Evolutionary conservation across 2,113 vertebrate genomes (phyloP).

Genomic region (Nipponia nippon): DNA sequence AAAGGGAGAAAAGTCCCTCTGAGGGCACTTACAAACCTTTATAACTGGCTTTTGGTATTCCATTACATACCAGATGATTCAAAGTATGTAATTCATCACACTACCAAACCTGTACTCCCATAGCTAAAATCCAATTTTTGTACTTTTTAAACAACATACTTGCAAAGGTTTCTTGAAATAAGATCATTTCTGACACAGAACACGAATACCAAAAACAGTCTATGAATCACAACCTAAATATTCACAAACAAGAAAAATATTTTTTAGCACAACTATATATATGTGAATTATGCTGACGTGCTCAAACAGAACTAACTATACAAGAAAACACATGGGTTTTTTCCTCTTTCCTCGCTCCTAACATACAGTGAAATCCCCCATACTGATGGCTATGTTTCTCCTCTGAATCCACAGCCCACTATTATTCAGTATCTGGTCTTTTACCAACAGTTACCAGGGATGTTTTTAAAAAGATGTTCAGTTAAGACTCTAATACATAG

Average conservation of each 20-base stretch:
- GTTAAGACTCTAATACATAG: background rate
- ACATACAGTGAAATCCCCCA: background rate
- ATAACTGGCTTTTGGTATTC: background rate
- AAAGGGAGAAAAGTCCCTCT: background rate
- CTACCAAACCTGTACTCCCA: background rate
- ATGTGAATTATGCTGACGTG: accelerated
- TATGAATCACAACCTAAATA: background rate
- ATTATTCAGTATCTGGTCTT: background rate
- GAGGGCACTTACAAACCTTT: background rate
- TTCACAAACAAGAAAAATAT: background rate
- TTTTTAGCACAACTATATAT: background rate
- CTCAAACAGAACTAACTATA: background rate
- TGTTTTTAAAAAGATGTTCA: background rate
- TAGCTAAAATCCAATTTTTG: background rate
- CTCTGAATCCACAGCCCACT: background rate
- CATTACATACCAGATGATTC: background rate
- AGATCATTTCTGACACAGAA: background rate
- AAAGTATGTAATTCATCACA: background rate
- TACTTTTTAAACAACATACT: background rate
- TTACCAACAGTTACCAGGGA: background rate
- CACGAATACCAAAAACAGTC: background rate
- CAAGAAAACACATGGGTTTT: accelerated
- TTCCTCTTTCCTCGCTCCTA: background rate
- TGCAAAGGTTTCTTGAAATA: background rate
- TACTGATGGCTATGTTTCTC: background rate